Percentiles rank a stretch among this genome's conserved stretches.
phyloP scores from a whole-genome alignment of 2,113 vertebrate species.

The Chaetura pelagica region DNA sequence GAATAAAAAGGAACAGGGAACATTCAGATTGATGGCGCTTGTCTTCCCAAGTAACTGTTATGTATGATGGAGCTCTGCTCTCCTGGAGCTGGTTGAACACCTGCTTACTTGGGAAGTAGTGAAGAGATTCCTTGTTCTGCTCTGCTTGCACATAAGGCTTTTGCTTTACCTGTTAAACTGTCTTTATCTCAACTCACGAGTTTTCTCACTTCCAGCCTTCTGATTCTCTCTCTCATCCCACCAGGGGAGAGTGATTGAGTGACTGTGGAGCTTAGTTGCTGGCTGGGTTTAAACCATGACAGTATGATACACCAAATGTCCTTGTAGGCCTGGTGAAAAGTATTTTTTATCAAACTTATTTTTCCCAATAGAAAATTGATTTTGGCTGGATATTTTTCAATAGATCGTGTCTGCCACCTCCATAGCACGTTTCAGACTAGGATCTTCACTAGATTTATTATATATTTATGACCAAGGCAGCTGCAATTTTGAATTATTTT shows the following conservation, averaged over 20 bases:
- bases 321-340: background rate
- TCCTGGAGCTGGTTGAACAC: background rate
- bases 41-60: background rate
- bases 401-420: background rate
- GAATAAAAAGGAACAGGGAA: background rate
- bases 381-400: background rate
- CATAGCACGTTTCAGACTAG: background rate
- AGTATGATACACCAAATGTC: background rate
- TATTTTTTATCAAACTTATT: background rate
- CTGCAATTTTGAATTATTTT: background rate
- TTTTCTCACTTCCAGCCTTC: background rate
- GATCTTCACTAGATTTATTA: background rate
- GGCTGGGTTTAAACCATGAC: background rate
- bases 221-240: background rate
- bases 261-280: background rate
- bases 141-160: fast-evolving
- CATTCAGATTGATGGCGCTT: fast-evolving
- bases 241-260: background rate
- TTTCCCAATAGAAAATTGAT: background rate
- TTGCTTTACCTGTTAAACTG: background rate
- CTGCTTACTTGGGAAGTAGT: fast-evolving
- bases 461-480: background rate
- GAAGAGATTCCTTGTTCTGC: background rate
- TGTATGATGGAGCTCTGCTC: background rate
- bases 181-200: background rate